Base-by-base conservation (phyloP, 2,797 vertebrate species). In the Cyclopterus lumpus region DNA sequence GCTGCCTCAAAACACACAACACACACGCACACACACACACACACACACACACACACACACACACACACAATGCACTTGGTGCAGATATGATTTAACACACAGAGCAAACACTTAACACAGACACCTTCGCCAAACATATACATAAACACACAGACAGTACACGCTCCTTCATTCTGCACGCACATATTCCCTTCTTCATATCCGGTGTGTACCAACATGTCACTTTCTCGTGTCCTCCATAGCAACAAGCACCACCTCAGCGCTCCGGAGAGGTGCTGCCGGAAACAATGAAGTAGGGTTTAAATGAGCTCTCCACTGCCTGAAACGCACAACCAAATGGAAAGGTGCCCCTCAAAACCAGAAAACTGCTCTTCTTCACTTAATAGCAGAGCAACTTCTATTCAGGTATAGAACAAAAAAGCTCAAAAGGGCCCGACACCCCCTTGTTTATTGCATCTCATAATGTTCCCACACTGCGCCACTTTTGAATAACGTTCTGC, bases 291-390 rank as follows among this genome's bases (percentile, higher is more conserved):
- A 89, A 87, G 79, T 64, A 71, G 67, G 67, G 71, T 89, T 85
- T 93, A 91, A 92, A 93, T 87, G 86, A 92, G 88, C 86, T 90
- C 89, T 89, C 86, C 86, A 91, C 93, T 88, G 91, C 88, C 88
- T 92, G 72, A 83, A 84, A 75, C 40, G 77, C 77, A 78, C 78
- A 90, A 87, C 46, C 77, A 67, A 89, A 88, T 66, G 78, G 82
- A 83, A 91, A 87, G 88, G 82, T 89, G 81, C 80, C 90, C 88
- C 86, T 85, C 73, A 80, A 87, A 83, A 67, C 68, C 72, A 72
- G 66, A 70, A 83, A 83, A 86, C 72, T 14, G 59, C 54, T 81
- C 49, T 36, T 76, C 76, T 70, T 80, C 66, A 38, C 77, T 83
- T 80, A 79, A 79, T 63, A 86, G 75, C 63, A 72, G 64, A 74